Base-by-base conservation (phyloP, 2,888 invertebrate species). In the Arctia plantaginis region DNA sequence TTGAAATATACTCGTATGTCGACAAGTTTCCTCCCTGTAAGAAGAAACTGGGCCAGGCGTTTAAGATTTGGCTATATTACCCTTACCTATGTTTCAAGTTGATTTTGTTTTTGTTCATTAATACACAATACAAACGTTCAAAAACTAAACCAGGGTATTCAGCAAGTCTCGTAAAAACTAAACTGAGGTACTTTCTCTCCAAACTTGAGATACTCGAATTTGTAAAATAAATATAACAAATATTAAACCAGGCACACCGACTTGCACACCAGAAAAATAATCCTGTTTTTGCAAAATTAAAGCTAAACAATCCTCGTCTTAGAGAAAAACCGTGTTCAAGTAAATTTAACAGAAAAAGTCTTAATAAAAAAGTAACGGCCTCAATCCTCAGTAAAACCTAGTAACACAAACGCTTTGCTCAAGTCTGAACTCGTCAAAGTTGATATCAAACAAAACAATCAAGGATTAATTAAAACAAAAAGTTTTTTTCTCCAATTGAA, bases 401-500 rank as follows among this genome's bases (percentile, higher is more conserved):
- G 69, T n/a, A 23, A 69, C 33, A 51, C 55, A 47, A 66, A 66
- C 33, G 23, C 59, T 65, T 64, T 13, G n/a, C 44, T 69, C 44
- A 65, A 68, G 44, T 35, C 47, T 8, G n/a, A 47, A 20, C 27
- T 18, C 10, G 2, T n/a, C 33, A 69, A 51, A n/a, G 44, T 35
- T n/a, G 39, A 75, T 73, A 44, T 74, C 71, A 77, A 74, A 75
- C 72, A 76, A 71, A 79, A 77, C 72, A 39, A 71, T 75, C 55
- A 8, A 10, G 47, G 39, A 65, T 68, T 69, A 71, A 72, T 77
- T 77, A 77, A 79, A 74, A 41, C 30, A 59, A 47, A 65, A 77
- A 67, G 70, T 67, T 67, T 69, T 77, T 72, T 79, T 74, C 77
- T 77, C 73, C 77, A 80, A 85, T 81, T 77, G 65, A 82, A 79